Conservation (phyloP, 2,888 invertebrate species). For the Caenorhabditis wallacei region DNA sequence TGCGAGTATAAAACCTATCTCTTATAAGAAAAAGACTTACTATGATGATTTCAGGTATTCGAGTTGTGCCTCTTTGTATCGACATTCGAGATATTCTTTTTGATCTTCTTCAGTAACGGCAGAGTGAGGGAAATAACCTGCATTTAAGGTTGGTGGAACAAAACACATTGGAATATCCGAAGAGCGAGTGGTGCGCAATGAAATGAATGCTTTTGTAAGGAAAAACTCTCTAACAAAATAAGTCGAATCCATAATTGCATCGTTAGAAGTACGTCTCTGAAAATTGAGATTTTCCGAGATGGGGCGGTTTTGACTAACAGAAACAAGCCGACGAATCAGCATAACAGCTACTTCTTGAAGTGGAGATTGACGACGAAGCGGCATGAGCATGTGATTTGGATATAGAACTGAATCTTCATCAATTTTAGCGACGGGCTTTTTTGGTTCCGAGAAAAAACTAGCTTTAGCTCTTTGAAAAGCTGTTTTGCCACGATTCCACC, state of each 20-base stretch:
- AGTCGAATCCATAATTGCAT: conserved; percentile 11
- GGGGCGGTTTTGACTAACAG: neutral
- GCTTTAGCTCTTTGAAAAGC: neutral
- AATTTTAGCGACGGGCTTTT: neutral
- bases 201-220: conserved; percentile 5
- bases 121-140: conserved; percentile 41
- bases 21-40: too few relatives aligned
- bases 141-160: conserved; percentile 37
- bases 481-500: conserved; percentile 12
- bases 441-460: neutral
- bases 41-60: conserved; percentile 22
- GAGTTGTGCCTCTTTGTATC: conserved; percentile 29
- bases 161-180: conserved; percentile 19
- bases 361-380: too few relatives aligned
- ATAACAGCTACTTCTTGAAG: too few relatives aligned
- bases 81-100: neutral
- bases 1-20: too few relatives aligned
- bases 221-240: conserved; percentile 42
- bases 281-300: neutral
- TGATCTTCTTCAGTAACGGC: neutral
- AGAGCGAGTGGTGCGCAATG: neutral
- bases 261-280: conserved; percentile 26
- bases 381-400: too few relatives aligned
- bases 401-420: neutral
- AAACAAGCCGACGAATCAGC: neutral